Evolutionary conservation across 2,113 vertebrate species (phyloP), one percentile per base, ranked within the genome.

Genomic region (Bufo bufo): DNA sequence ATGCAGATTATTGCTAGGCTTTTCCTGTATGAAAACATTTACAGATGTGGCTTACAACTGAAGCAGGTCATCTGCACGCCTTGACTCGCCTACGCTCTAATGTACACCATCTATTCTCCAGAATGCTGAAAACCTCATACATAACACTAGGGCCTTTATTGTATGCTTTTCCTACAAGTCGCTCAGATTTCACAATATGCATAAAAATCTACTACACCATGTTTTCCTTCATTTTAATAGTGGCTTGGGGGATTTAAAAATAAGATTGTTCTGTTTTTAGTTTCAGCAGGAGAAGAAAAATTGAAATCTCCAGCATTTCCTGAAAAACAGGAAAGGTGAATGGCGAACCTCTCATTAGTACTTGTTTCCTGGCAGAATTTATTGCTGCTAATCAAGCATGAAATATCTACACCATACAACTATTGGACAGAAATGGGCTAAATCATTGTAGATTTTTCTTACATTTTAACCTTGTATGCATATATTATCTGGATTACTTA

Each of bases 301-400:
- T 47, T 58, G 61, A 69, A 74, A 50, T 50, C 52, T 75, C 72
- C 58, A 88, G 79, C 52, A 54, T 82, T 88, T 88, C 87, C 87
- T 88, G 87, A 77, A 88, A 88, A 88, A 88, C 87, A 88, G 87
- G 87, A 88, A 88, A 88, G 69, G 56, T 83, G 63, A 49, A 65
- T 77, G 80, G 80, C 71, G 52, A 88, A 72, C 69, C 47, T 77
- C 81, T 66, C 80, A 77, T 83, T 88, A 77, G 69, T 88, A 77
- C 58, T 83, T 23, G 47, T 88, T 88, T 88, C 87, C 87, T 88
- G 87, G 71, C 77, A 65, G 69, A 75, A 88, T 65, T 16, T 82
- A 77, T 83, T 63, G 45, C 86, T 77, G 23, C 65, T 66, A 82
- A 82, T 87, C 54, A 19, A 23, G 61, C 56, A 65, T 59, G 6